A percentile compares a stretch with the other conserved stretches of the same genome.
These are phyloP conservation scores for Hypocryptadius cinnamomeus DNA, from an alignment of 2,113 vertebrate genomes.

Conservation along the genomic window DNA sequence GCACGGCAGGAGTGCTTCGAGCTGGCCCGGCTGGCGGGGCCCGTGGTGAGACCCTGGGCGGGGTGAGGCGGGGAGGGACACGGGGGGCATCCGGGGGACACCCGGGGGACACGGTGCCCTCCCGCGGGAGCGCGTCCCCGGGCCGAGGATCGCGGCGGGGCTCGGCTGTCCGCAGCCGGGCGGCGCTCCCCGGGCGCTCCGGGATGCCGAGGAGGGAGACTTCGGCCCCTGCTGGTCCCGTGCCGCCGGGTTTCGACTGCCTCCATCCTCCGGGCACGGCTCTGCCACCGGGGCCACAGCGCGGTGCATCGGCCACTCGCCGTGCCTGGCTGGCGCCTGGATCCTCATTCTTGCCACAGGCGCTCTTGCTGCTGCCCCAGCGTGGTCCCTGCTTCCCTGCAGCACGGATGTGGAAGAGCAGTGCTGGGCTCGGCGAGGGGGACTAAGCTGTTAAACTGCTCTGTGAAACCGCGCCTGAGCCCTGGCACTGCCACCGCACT, in stretches of 20 bases:
- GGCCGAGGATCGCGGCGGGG: background rate
- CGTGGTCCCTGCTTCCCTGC: background rate
- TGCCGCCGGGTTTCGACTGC: background rate
- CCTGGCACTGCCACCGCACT: background rate
- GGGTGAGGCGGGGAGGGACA: background rate
- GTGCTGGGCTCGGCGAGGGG: background rate
- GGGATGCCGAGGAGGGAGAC: background rate
- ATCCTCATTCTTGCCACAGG: fast-evolving
- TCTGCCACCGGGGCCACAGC: background rate
- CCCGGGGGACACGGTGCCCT: background rate
- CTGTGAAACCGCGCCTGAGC: background rate
- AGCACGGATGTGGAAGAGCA: background rate
- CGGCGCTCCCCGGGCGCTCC: background rate
- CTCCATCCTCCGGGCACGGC: background rate
- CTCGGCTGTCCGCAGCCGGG: background rate
- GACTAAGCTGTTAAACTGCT: background rate
- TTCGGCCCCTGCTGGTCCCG: background rate
- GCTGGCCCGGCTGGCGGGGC: background rate
- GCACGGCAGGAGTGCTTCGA: background rate
- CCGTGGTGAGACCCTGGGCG: constrained; percentile 19
- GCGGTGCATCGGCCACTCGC: background rate
- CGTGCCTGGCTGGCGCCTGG: fast-evolving
- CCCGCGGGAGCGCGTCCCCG: background rate
- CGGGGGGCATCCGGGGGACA: background rate
- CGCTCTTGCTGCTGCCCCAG: background rate